Base-by-base conservation (phyloP, 1,140 invertebrate species). In the Tribolium castaneum region DNA sequence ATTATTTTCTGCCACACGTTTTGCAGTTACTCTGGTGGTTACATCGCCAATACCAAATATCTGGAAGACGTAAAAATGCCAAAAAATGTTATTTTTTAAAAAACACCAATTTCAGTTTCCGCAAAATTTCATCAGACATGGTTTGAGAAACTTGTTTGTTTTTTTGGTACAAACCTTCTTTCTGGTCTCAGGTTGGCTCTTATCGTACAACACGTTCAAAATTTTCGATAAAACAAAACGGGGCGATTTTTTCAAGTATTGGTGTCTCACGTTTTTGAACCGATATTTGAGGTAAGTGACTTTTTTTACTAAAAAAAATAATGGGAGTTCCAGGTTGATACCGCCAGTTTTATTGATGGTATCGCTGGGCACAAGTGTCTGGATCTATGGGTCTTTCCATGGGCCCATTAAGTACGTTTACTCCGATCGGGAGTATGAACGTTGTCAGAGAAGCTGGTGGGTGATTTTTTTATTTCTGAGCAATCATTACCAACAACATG, bases 381-480 rank as follows among this genome's bases (percentile, higher is more conserved):
- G 75, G 79, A 62, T 79, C n/a, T 45, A 76, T 14, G 19, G n/a
- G n/a, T 35, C 50, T 6, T 80, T 75, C 49, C n/a, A 56, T 10
- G 79, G 78, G 7, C 82, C 77, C 70, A 13, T 79, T 22, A 76
- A 59, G 52, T 39, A 77, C 71, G 12, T 74, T 12, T 79, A 70
- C 39, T 34, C 66, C 10, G 66, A 77, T 54, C 34, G 35, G 25
- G 80, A 79, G 56, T 77, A 62, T 52, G 1, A 72, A 71, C 77
- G 76, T 9, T 83, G 82, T 62, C 51, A 70, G 51, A 66, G 77
- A 72, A 78, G 77, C 14, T 81, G 82, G 82, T 83, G 82, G 82
- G 76, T 75, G 10, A 79, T 77, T 72, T 14, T 83, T 10, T 39
- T 81, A 3, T 80, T 83, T 70, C 76, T 83, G 5, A 80, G 80